Percentiles rank a stretch among this genome's conserved stretches.
These are phyloP conservation scores for Platycnemis pennipes DNA, from an alignment of 2,888 invertebrate species.

Conservation along the genomic window DNA sequence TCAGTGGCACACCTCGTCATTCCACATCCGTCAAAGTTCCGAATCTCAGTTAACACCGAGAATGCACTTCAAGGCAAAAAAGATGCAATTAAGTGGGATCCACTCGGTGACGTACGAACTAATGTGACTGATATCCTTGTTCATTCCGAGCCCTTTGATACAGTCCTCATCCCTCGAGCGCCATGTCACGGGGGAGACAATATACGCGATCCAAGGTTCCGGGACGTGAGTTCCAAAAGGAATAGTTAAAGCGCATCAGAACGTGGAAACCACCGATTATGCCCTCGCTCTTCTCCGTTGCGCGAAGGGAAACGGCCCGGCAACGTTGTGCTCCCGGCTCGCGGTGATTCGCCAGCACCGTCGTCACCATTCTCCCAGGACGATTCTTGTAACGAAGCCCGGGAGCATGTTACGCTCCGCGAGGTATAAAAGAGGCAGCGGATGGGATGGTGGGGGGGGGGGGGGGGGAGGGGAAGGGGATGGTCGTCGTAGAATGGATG, in stretches of 20 bases:
- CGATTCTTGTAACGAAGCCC: constrained; percentile 26
- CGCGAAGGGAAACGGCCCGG: background rate
- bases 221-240: background rate
- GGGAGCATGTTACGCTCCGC: constrained; percentile 29
- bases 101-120: background rate
- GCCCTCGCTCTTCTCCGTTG: background rate
- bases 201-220: background rate
- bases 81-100: no score
- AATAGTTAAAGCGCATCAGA: background rate
- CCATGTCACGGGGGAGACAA: background rate
- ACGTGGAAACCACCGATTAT: constrained; percentile 13
- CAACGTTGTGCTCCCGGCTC: background rate
- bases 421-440: constrained; percentile 21
- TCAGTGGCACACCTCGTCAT: no score
- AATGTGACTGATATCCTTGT: background rate
- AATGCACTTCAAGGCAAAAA: no score
- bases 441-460: background rate
- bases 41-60: no score
- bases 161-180: background rate
- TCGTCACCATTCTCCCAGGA: background rate
- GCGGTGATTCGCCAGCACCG: constrained; percentile 3
- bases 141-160: background rate
- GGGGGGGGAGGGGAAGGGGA: background rate
- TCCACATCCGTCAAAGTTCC: no score
- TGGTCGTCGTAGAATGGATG: background rate